phyloP scores from a whole-genome alignment of 2,113 vertebrate genomes.

The Aegotheles bennettii region DNA sequence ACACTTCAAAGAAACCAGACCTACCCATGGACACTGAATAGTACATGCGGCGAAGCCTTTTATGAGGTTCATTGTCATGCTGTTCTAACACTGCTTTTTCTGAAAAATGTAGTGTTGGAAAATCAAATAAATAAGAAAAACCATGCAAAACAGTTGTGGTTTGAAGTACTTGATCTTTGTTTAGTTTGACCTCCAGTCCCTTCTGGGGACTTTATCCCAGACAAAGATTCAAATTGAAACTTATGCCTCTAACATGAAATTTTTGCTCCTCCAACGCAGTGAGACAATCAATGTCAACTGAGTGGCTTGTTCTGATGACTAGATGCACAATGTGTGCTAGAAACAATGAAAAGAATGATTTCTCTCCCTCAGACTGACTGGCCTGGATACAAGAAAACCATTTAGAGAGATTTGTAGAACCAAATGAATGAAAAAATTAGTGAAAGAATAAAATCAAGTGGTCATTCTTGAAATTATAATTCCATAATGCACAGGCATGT shows the following conservation, averaged over 20 bases:
- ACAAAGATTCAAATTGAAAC: neutral
- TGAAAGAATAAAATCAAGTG: neutral
- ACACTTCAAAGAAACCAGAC: neutral
- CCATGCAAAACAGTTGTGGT: neutral
- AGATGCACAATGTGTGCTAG: too few relatives aligned
- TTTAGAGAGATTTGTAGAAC: neutral
- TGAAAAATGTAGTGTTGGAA: neutral
- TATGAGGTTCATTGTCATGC: neutral
- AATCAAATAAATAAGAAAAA: neutral
- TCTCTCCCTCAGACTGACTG: neutral
- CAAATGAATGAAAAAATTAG: neutral
- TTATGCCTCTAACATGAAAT: neutral
- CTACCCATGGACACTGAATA: neutral
- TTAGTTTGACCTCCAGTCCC: neutral
- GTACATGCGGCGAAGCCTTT: neutral
- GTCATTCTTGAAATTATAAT: neutral
- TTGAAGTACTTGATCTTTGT: neutral
- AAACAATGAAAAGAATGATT: neutral
- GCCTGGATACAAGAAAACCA: rapidly evolving
- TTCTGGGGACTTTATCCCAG: neutral
- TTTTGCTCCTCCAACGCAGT: neutral
- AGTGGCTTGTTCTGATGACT: neutral
- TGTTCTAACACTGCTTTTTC: neutral
- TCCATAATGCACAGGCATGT: neutral
- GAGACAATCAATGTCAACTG: neutral